These are phyloP conservation scores for Anas capensis DNA, from an alignment of 2,797 vertebrate species.

Conservation along the genomic window DNA sequence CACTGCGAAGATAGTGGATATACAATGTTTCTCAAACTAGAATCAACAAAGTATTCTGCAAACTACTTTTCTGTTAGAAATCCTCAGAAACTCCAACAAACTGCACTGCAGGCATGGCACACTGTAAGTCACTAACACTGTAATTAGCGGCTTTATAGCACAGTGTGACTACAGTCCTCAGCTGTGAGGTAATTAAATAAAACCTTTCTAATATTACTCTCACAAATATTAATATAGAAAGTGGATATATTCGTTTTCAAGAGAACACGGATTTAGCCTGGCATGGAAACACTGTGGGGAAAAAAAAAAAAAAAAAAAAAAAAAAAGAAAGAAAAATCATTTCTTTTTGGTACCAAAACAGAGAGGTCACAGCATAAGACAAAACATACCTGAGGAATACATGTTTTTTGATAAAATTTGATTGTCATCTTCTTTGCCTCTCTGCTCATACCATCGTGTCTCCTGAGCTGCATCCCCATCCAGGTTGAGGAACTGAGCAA, in stretches of 20 bases:
- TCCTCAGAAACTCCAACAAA: conserved; percentile 12
- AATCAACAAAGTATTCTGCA: neutral
- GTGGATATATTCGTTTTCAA: conserved; percentile 37
- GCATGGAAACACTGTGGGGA: neutral
- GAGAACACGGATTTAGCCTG: conserved; percentile 35
- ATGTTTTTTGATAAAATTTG: neutral
- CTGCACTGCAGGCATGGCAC: conserved; percentile 28
- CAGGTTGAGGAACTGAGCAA: neutral
- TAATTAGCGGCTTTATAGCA: conserved; percentile 56
- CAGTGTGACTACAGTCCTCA: conserved; percentile 44
- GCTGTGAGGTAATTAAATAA: conserved; percentile 69
- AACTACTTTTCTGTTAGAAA: conserved; percentile 18
- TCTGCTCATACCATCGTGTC: neutral
- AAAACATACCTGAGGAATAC: conserved; percentile 7
- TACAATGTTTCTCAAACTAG: neutral
- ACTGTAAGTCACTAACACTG: conserved; percentile 14
- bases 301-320: neutral
- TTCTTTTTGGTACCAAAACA: neutral
- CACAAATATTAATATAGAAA: conserved; percentile 41
- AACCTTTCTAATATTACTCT: conserved; percentile 47
- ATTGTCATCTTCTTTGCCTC: neutral
- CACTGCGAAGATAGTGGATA: neutral
- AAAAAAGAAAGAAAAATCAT: neutral
- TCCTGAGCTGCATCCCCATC: neutral
- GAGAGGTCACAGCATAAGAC: neutral